Percentiles rank a stretch among this genome's conserved stretches.
phyloP scores from a whole-genome alignment of 2,113 vertebrate species.

The Sinocyclocheilus rhinocerous region DNA sequence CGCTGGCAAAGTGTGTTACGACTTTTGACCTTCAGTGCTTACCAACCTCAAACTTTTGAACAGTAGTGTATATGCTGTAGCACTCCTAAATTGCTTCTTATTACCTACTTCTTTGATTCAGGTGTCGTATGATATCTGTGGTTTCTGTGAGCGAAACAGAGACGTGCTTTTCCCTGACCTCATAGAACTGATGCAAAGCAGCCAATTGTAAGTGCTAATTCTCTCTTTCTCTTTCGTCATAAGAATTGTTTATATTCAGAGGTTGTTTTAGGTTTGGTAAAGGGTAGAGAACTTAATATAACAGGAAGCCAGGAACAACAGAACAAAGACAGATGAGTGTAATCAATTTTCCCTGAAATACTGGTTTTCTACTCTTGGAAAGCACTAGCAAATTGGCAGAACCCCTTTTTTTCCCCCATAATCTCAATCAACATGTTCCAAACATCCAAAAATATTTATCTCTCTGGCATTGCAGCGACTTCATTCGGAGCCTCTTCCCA shows the following conservation, averaged over 20 bases:
- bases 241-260: neutral
- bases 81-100: neutral
- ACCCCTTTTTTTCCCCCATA: neutral
- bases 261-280: neutral
- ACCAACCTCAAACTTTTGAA: neutral
- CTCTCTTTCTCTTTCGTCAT: neutral
- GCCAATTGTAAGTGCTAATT: constrained; percentile 84
- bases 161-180: constrained; percentile 94
- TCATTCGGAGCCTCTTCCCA: constrained; percentile 89
- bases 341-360: neutral
- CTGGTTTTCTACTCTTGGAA: neutral
- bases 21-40: neutral
- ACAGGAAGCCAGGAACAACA: neutral
- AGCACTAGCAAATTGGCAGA: neutral
- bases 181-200: constrained; percentile 98
- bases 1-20: constrained; percentile 84
- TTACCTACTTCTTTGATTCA: constrained; percentile 57
- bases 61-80: neutral
- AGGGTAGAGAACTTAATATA: neutral
- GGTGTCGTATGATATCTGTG: constrained; percentile 90
- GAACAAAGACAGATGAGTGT: constrained; percentile 26
- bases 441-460: neutral
- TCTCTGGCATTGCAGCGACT: constrained; percentile 70
- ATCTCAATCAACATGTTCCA: neutral
- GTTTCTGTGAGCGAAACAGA: constrained; percentile 94